Conservation (phyloP, 2,797 vertebrate species). For the Argentina silus region DNA sequence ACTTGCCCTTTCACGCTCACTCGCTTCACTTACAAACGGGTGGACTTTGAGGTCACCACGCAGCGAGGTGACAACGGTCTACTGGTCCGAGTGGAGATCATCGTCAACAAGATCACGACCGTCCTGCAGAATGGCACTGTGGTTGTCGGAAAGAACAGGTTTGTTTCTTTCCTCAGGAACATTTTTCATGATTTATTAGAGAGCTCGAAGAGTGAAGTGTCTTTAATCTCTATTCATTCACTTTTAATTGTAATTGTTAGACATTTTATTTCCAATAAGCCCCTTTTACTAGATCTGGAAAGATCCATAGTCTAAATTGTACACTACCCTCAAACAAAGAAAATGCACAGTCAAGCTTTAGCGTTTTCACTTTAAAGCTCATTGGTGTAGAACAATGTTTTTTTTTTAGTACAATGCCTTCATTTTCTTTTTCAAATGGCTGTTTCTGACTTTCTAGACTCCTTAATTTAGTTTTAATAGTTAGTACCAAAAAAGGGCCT, state of each 20-base stretch:
- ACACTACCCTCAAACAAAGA: neutral
- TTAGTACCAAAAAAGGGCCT: too few species aligned
- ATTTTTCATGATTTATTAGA: too few species aligned
- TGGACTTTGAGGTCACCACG: conserved; percentile 73
- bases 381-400: too few species aligned
- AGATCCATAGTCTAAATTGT: neutral
- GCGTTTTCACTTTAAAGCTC: too few species aligned
- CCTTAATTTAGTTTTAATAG: too few species aligned
- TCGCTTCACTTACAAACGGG: conserved; percentile 74
- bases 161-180: neutral
- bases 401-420: too few species aligned
- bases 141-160: conserved; percentile 75
- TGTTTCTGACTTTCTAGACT: too few species aligned
- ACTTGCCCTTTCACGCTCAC: conserved; percentile 70
- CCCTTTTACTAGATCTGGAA: neutral
- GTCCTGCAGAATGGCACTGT: conserved; percentile 62
- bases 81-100: conserved; percentile 68
- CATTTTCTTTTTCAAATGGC: too few species aligned
- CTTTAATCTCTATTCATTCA: neutral
- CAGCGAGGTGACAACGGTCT: conserved; percentile 55
- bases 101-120: conserved; percentile 75
- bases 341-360: neutral
- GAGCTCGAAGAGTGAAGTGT: neutral
- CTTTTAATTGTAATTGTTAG: neutral
- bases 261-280: neutral